Evolutionary conservation across 2,888 invertebrate genomes (phyloP), one percentile per base, ranked within the genome.

Genomic region (Platycheirus albimanus): DNA sequence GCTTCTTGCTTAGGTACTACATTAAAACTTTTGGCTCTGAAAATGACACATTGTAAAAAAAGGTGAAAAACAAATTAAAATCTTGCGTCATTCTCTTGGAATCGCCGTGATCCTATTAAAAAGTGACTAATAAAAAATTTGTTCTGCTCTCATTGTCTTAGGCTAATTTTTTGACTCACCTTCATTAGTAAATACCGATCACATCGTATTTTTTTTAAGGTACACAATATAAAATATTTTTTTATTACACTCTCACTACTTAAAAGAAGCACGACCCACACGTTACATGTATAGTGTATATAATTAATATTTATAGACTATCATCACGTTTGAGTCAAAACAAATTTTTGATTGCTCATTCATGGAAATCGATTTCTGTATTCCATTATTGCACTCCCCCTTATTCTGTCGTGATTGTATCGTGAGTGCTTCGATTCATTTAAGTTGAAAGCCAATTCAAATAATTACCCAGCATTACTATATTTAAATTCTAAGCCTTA

Each of bases 241-340:
- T 76, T 63, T 70, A 63, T 54, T 36, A 45, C 61, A 41, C 36
- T 70, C 69, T 56, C 47, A 43, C 41, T 41, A 20, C 49, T 43
- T n/a, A 13, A 11, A 3, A 6, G 17, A 58, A 58, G n/a, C 70
- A 72, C 78, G 72, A 72, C 58, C 30, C 30, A 45, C 43, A 51
- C 64, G 36, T 76, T 45, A n/a, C 30, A 43, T 30, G 58, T 15
- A 38, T 56, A 19, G 20, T n/a, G 5, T 43, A 11, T 41, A 41
- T 41, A 15, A 45, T 45, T 45, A 61, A 45, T 61, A 45, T 45
- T 61, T 28, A 61, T 45, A 45, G 13, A 45, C 17, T 45, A 61
- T 61, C 61, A 61, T 61, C 61, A 61, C 61, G 61, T 43, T 43
- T 45, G 43, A n/a, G 3, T 61, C 0, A 33, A 61, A 45, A 61